Percentiles rank a stretch among this genome's conserved stretches.
Evolutionary conservation across 2,113 vertebrate species (phyloP).

Genomic region (Podarcis cretensis): DNA sequence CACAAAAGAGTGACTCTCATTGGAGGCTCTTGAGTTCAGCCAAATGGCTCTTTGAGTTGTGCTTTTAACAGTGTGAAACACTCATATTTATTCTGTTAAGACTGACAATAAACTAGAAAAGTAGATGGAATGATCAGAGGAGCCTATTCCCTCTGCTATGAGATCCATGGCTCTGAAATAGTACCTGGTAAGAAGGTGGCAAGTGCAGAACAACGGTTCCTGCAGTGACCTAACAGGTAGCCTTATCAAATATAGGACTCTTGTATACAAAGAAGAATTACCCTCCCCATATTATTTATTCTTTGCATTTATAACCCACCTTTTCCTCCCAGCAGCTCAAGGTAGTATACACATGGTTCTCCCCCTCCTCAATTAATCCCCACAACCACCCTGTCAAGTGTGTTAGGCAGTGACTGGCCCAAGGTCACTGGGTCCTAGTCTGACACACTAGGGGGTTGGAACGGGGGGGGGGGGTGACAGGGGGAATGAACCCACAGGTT

Average conservation of each 20-base stretch:
- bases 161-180: neutral
- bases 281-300: neutral
- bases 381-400: too few species aligned
- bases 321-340: too few species aligned
- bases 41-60: neutral
- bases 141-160: neutral
- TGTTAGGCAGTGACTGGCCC: too few species aligned
- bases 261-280: neutral
- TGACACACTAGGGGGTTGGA: too few species aligned
- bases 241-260: neutral
- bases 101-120: neutral
- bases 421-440: too few species aligned
- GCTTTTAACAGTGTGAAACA: too few species aligned
- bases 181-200: neutral
- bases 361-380: too few species aligned
- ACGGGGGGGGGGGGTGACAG: neutral
- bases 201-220: neutral
- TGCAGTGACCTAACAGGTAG: neutral
- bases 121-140: neutral
- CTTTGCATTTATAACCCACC: too few species aligned
- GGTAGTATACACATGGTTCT: too few species aligned
- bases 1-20: too few species aligned
- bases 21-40: too few species aligned
- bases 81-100: neutral
- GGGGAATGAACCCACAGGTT: neutral